Percentiles rank a stretch among this genome's conserved stretches.
Evolutionary conservation across 2,113 vertebrate species (phyloP).

Genomic region (Calonectris borealis): DNA sequence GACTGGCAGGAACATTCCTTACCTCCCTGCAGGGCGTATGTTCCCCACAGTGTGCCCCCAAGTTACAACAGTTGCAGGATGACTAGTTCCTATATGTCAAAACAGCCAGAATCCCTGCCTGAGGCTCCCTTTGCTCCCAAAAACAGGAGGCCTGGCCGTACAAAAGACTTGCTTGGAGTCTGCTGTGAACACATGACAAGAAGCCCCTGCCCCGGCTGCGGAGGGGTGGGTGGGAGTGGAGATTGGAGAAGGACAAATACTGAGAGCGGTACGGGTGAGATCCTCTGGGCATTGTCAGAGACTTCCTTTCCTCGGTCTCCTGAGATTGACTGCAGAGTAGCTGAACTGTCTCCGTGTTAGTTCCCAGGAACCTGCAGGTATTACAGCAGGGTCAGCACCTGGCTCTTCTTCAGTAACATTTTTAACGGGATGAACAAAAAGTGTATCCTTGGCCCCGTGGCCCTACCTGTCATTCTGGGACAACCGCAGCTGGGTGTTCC

Average conservation of each 20-base stretch:
- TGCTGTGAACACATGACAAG: background rate
- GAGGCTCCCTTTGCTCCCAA: background rate
- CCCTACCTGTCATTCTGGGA: background rate
- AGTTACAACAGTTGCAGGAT: background rate
- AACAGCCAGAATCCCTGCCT: background rate
- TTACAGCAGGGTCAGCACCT: background rate
- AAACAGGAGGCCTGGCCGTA: background rate
- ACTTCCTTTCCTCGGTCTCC: background rate
- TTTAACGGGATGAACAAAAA: background rate
- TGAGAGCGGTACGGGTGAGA: fast-evolving
- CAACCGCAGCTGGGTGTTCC: background rate
- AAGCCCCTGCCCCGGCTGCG: background rate
- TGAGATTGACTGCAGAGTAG: background rate
- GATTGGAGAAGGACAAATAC: background rate
- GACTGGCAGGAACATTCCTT: background rate
- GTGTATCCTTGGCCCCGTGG: background rate
- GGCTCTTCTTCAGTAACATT: background rate
- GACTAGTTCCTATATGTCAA: background rate
- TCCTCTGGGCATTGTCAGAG: background rate
- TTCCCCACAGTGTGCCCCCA: background rate
- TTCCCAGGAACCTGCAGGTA: background rate
- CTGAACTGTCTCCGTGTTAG: background rate
- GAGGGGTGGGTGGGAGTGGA: background rate
- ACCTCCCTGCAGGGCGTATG: background rate
- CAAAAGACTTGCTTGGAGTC: background rate